Evolutionary conservation across 2,113 vertebrate species (phyloP).

Genomic region (Aspiorhynchus laticeps): DNA sequence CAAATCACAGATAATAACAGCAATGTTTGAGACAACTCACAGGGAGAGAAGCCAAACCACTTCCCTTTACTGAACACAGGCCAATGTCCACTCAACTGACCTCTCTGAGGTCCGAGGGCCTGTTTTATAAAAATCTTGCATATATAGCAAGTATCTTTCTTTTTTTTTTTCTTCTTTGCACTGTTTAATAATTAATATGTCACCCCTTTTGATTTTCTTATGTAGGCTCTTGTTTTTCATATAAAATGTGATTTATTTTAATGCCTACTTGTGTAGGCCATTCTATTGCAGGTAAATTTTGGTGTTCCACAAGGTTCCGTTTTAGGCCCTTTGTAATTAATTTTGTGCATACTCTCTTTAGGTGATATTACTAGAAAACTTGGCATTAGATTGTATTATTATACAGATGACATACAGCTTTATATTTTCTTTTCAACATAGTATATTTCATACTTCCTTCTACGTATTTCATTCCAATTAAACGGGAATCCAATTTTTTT

Average conservation of each 20-base stretch:
- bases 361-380: neutral
- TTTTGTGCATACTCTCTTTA: neutral
- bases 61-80: neutral
- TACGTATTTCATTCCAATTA: neutral
- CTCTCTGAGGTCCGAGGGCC: neutral
- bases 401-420: neutral
- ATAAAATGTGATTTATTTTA: neutral
- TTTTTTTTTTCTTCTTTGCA: neutral
- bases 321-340: neutral
- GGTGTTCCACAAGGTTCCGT: neutral
- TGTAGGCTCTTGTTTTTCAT: neutral
- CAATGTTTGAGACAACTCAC: slow-evolving; percentile 24
- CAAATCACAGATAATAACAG: slow-evolving; percentile 17
- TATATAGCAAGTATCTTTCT: neutral
- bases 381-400: neutral
- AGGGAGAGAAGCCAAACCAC: slow-evolving; percentile 29
- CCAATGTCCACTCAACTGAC: neutral
- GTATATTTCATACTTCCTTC: no score
- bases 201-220: neutral
- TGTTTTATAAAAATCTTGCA: neutral
- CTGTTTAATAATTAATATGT: neutral
- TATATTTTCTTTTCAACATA: neutral
- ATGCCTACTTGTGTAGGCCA: neutral
- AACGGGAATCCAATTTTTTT: neutral
- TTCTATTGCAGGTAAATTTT: neutral